A percentile compares a stretch with the other conserved stretches of the same genome.
These are phyloP conservation scores for Globia sparganii DNA, from an alignment of 2,888 invertebrate genomes.

Conservation along the genomic window DNA sequence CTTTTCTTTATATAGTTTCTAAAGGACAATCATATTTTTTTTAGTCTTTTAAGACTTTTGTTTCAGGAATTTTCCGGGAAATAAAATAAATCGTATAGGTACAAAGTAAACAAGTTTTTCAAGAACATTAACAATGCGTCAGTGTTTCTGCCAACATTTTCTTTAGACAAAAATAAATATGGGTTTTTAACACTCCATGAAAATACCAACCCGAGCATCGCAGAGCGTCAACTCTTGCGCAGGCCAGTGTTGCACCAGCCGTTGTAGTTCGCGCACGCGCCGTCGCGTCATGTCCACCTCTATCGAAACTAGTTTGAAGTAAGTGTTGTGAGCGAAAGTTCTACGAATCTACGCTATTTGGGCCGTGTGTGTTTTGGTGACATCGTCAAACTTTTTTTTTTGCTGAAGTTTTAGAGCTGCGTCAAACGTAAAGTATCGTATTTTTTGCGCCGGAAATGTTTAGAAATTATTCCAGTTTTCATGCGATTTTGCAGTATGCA, in stretches of 20 bases:
- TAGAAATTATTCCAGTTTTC: constrained; percentile 59
- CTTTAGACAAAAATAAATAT: constrained; percentile 6
- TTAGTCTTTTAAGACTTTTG: background rate
- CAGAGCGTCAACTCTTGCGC: constrained; percentile 52
- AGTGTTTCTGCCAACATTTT: constrained; percentile 1
- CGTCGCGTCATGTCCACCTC: constrained; percentile 81
- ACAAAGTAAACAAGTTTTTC: background rate
- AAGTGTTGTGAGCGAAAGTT: constrained; percentile 83
- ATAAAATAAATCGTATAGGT: background rate
- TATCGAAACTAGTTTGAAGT: constrained; percentile 84
- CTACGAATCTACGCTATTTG: constrained; percentile 50
- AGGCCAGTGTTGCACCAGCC: constrained; percentile 64
- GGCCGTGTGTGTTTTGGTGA: constrained; percentile 63
- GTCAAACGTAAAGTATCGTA: constrained; percentile 13
- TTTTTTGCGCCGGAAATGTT: constrained; percentile 45
- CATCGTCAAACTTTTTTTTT: constrained; percentile 26
- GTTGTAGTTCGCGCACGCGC: constrained; percentile 61
- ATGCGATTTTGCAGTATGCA: constrained; percentile 26
- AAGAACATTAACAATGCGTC: background rate
- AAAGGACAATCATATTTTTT: too few species aligned
- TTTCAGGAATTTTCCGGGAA: background rate
- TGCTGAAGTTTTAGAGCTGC: background rate
- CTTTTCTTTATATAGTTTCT: too few species aligned
- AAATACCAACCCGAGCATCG: constrained; percentile 43
- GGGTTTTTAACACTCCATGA: constrained; percentile 35